Base-by-base conservation (phyloP, 2,113 vertebrate genomes). In the Spermophilus dauricus region DNA sequence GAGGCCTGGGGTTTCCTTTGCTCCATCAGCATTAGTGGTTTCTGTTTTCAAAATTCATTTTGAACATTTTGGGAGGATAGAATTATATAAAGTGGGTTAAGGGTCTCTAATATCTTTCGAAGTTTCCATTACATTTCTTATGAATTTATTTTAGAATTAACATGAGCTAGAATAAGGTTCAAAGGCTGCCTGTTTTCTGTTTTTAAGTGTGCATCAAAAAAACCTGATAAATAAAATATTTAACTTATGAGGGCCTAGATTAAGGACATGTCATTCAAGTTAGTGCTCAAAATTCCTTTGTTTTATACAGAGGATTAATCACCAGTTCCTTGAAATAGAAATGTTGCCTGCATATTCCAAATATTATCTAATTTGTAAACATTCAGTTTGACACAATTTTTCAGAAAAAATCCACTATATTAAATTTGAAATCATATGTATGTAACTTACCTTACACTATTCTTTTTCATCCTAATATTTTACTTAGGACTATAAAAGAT, bases 81-180 rank as follows among this genome's bases (percentile, higher is more conserved):
- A 95, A 48, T 26, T 89, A 26, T 22, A 39, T 22, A 87, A 34
- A 73, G 82, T 63, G 70, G 28, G 13, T 45, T 81, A 75, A 81
- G 26, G 24, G 28, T 85, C n/a, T 96, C 77, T 70, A 80, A n/a
- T 85, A 2, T 28, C 28, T 86, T 70, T 91, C 8, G 20, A 34
- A 75, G 4, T 73, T 69, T 85, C 65, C 34, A 77, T 24, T 83
- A 69, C 20, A 8, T 61, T 96, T 95, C 67, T 93, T 73, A 8
- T 18, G 34, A 82, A 85, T 86, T 87, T 85, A 58, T 81, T 96
- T 96, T 51, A 95, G 30, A 94, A 91, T 81, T 88, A 78, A 95
- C 73, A 24, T 45, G 22, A 72, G 14, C 5, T 87, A 53, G 1
- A 37, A 0, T 72, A 45, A 87, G 61, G 1, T 20, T 89, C 24